Base-by-base conservation (phyloP, 2,797 vertebrate species). In the Apogon hyalosoma region DNA sequence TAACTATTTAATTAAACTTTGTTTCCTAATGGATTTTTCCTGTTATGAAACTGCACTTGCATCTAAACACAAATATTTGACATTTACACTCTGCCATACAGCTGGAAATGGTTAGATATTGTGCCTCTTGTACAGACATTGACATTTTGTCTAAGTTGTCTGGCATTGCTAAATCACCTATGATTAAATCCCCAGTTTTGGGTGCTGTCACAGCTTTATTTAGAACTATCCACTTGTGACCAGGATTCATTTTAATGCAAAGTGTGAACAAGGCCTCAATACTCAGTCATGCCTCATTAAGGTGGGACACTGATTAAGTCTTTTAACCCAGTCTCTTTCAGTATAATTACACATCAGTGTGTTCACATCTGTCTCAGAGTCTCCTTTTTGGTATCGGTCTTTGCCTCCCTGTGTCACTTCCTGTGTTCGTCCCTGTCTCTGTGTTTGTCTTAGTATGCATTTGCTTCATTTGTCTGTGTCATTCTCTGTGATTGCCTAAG, bases 401-500 rank as follows among this genome's bases (percentile, higher is more conserved):
- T 73, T 63, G 63, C 81, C 73, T 74, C 39, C 40, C 63, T 59
- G 61, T 77, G 75, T 88, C 78, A 55, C 74, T 79, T 83, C 75
- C 77, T 60, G 75, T 84, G 73, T 85, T 47, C 73, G 64, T 81
- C 69, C 78, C 58, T 66, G 69, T 75, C 73, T 76, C 64, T 76
- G 72, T 75, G 62, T 80, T 74, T 73, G 65, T 70, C 84, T 82
- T 82, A 43, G 53, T 80, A 76, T 76, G 63, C 70, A 50, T 79
- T 75, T 60, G 82, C 82, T 79, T 82, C 76, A 28, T 59, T 59
- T 59, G 56, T 78, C 80, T 63, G 83, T 85, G 75, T 79, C 74
- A 49, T 80, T 87, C 84, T 80, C 82, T 71, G 84, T 79, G 83
- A 78, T 84, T 78, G 88, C 87, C 88, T 63, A 87, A 89, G 87